A percentile compares a stretch with the other conserved stretches of the same genome.
Conservation (phyloP, 2,113 vertebrate species). For the Spea multiplicata region DNA sequence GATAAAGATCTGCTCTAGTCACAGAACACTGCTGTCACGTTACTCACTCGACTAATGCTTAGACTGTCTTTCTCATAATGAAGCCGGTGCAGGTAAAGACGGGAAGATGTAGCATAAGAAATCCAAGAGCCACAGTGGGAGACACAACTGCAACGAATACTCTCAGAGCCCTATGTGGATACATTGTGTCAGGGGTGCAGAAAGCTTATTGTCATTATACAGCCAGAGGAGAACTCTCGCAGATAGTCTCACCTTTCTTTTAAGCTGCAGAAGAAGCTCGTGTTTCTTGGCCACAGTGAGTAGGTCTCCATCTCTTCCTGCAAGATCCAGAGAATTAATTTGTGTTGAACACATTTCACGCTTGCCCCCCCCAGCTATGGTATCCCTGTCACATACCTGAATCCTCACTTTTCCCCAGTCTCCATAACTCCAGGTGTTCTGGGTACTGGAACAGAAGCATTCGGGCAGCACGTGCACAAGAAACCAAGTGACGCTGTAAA, state of each 20-base stretch:
- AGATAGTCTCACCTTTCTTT: slow-evolving; percentile 78
- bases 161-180: slow-evolving; percentile 77
- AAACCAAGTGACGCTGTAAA: slow-evolving; percentile 76
- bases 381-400: slow-evolving; percentile 61
- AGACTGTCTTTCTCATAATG: slow-evolving; percentile 60
- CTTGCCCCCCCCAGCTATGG: too few species aligned
- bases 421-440: slow-evolving; percentile 88
- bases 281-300: slow-evolving; percentile 77
- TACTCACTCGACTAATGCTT: slow-evolving; percentile 75
- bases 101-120: slow-evolving; percentile 73
- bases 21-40: too few species aligned
- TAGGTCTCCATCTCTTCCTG: slow-evolving; percentile 78
- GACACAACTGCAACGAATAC: slow-evolving; percentile 83
- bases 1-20: too few species aligned
- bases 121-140: slow-evolving; percentile 90
- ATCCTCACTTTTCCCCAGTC: slow-evolving; percentile 77
- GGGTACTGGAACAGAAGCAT: slow-evolving; percentile 92
- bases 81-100: slow-evolving; percentile 77
- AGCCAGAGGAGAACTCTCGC: too few species aligned
- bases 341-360: too few species aligned
- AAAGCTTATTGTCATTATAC: not conserved
- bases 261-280: slow-evolving; percentile 87
- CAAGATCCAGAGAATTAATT: slow-evolving; percentile 26
- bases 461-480: slow-evolving; percentile 80
- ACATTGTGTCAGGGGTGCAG: not conserved